Evolutionary conservation across 2,888 invertebrate species (phyloP).

Genomic region (Platycnemis pennipes): DNA sequence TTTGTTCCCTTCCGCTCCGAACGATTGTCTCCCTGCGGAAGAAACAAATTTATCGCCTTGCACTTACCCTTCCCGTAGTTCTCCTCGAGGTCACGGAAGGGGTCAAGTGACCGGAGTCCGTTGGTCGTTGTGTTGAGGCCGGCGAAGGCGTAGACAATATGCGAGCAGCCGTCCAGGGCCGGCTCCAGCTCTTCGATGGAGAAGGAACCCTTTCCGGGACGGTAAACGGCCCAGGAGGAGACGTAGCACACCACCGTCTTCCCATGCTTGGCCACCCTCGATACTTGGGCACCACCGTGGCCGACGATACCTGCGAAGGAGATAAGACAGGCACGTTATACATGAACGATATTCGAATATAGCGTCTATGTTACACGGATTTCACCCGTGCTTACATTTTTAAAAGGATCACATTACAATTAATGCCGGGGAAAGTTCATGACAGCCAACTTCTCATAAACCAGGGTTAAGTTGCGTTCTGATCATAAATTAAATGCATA

Average conservation of each 20-base stretch:
- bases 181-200: conserved; percentile 86
- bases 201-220: conserved; percentile 85
- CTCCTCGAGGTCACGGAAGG: conserved; percentile 88
- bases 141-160: conserved; percentile 90
- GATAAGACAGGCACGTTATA: neutral
- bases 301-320: neutral
- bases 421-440: too few relatives aligned
- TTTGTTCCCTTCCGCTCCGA: neutral
- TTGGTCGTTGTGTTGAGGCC: conserved; percentile 86
- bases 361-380: too few relatives aligned
- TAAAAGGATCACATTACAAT: too few relatives aligned
- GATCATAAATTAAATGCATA: too few relatives aligned
- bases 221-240: conserved; percentile 90
- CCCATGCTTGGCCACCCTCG: conserved; percentile 80
- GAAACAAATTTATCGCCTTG: neutral
- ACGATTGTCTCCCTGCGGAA: neutral
- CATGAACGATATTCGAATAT: too few relatives aligned
- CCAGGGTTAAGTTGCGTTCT: too few relatives aligned
- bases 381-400: too few relatives aligned
- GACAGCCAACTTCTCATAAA: too few relatives aligned
- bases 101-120: conserved; percentile 87
- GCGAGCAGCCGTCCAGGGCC: conserved; percentile 85
- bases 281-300: neutral
- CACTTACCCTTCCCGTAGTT: conserved; percentile 85
- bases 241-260: conserved; percentile 91